Conservation (phyloP, 2,113 vertebrate species). For the Pseudorasbora parva region DNA sequence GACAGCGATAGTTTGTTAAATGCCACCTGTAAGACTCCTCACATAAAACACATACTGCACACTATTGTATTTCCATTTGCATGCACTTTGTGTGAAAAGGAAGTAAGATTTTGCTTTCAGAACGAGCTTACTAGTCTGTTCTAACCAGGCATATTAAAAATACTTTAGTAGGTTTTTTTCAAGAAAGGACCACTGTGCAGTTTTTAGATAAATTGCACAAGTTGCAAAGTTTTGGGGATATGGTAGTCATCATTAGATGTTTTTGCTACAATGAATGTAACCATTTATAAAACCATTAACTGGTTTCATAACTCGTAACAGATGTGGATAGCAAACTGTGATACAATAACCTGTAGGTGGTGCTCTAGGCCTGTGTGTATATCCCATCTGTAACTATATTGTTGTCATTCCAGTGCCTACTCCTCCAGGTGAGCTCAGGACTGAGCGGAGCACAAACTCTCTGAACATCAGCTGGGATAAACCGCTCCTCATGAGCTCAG, state of each 20-base stretch:
- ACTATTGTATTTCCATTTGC: neutral
- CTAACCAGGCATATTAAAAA: neutral
- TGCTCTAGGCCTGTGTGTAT: neutral
- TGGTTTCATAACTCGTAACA: neutral
- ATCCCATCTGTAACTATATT: neutral
- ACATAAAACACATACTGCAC: neutral
- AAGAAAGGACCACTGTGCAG: neutral
- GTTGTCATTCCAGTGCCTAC: conserved; percentile 43
- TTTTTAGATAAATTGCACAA: neutral
- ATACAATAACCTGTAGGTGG: neutral
- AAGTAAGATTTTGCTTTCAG: conserved; percentile 6
- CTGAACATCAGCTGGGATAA: conserved; percentile 39
- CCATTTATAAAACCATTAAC: neutral
- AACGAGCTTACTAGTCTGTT: neutral
- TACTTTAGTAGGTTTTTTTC: neutral
- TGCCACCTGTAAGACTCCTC: conserved; percentile 40
- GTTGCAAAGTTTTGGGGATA: neutral
- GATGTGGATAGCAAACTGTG: neutral
- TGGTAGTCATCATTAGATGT: neutral
- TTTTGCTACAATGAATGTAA: neutral
- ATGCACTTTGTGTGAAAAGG: neutral
- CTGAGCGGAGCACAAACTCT: neutral
- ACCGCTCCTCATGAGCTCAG: conserved; percentile 33
- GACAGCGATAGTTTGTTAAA: conserved; percentile 26
- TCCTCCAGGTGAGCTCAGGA: conserved; percentile 1